These are phyloP conservation scores for Holacanthus passer DNA, from an alignment of 2,113 vertebrate species.

Conservation along the genomic window DNA sequence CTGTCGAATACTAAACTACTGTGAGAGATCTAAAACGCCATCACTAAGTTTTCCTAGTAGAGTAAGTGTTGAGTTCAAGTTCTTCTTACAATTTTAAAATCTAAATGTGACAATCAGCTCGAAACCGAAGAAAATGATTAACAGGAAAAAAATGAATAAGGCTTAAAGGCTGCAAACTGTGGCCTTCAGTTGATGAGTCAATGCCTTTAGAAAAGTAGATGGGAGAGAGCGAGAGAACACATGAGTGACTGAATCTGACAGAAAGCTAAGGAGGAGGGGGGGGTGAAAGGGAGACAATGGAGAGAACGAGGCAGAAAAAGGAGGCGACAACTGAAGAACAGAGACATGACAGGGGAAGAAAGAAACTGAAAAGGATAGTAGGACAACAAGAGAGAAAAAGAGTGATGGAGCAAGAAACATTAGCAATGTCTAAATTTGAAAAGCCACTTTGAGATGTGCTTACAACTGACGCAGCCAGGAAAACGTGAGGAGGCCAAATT, in stretches of 20 bases:
- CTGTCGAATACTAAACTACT: too few relatives aligned
- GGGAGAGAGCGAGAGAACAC: background rate
- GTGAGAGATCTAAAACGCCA: too few relatives aligned
- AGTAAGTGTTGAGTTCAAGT: background rate
- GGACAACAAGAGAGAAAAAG: background rate
- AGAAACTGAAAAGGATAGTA: background rate
- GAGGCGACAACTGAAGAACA: constrained; percentile 4
- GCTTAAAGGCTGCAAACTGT: background rate
- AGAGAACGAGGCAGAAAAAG: background rate
- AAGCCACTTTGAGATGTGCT: constrained; percentile 16
- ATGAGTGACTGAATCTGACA: background rate
- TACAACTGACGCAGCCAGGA: constrained; percentile 2
- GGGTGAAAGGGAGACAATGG: constrained; percentile 21
- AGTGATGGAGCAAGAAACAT: constrained; percentile 25
- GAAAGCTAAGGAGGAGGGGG: background rate
- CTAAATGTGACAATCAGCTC: background rate
- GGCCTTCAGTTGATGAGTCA: constrained; percentile 20
- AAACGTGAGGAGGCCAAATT: constrained; percentile 9
- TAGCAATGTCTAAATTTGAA: constrained; percentile 7
- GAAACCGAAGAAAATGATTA: background rate
- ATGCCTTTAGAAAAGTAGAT: background rate
- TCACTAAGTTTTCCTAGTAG: too few relatives aligned
- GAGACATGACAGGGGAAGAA: background rate
- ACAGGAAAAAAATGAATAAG: background rate
- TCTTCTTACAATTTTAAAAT: background rate